Conservation (phyloP, 2,888 invertebrate genomes). For the Leucozona laternaria region DNA sequence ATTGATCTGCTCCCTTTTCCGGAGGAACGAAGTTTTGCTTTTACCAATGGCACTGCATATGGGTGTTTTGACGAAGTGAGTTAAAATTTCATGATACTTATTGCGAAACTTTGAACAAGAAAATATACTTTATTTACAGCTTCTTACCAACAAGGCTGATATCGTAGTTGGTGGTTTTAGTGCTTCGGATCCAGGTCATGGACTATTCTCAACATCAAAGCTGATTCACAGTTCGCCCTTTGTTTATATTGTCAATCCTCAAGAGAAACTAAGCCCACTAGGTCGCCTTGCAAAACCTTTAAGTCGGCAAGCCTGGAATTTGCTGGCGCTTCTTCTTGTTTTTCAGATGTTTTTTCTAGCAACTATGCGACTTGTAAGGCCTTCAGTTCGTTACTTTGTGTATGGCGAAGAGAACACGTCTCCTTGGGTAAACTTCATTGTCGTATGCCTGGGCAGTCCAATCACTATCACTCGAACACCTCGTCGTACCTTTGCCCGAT, state of each 20-base stretch:
- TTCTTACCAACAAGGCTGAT: conserved; percentile 77
- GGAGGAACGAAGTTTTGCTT: conserved; percentile 52
- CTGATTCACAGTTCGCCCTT: conserved; percentile 77
- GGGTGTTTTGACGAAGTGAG: conserved; percentile 79
- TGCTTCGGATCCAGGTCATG: conserved; percentile 75
- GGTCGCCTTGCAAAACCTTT: conserved; percentile 78
- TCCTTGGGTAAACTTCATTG: conserved; percentile 77
- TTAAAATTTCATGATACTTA: background rate
- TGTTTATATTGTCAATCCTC: conserved; percentile 76
- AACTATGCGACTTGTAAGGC: conserved; percentile 10
- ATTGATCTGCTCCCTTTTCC: conserved; percentile 77
- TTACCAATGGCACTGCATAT: conserved; percentile 68
- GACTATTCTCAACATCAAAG: conserved; percentile 76
- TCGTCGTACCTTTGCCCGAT: conserved; percentile 77
- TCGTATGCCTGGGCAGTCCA: conserved; percentile 77
- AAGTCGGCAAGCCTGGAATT: conserved; percentile 76
- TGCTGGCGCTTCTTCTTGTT: conserved; percentile 34
- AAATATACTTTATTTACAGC: conserved; percentile 65
- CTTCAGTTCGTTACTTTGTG: conserved; percentile 51
- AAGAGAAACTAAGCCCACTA: conserved; percentile 73
- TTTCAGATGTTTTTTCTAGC: background rate
- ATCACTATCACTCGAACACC: conserved; percentile 76
- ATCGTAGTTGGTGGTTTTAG: conserved; percentile 80
- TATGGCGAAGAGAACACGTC: conserved; percentile 70
- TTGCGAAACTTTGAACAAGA: background rate